phyloP scores from a whole-genome alignment of 2,113 vertebrate species.

The Rhegmatorhina hoffmannsi region DNA sequence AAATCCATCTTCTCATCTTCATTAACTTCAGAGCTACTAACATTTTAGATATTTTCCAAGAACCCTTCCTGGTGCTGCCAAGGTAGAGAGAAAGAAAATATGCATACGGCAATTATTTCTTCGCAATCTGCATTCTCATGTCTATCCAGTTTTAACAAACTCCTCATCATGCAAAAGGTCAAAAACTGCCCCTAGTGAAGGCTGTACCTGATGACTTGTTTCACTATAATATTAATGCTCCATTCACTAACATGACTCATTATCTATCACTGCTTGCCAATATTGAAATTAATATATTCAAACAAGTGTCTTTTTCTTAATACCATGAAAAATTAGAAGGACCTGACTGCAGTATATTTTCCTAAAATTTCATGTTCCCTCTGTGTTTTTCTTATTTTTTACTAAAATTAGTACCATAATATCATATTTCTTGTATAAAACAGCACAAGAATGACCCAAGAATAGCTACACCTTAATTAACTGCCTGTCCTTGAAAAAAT shows the following conservation, averaged over 20 bases:
- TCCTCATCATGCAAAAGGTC: constrained; percentile 5
- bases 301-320: background rate
- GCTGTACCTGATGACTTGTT: background rate
- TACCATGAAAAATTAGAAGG: background rate
- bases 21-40: background rate
- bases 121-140: background rate
- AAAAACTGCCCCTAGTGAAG: constrained; percentile 1
- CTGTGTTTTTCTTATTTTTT: background rate
- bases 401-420: background rate
- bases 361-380: background rate
- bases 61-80: background rate
- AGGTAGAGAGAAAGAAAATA: background rate
- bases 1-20: background rate
- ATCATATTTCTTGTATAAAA: background rate
- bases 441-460: background rate
- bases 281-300: background rate
- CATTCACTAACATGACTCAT: background rate
- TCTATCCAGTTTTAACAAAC: background rate
- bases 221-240: background rate
- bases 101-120: background rate
- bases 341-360: background rate
- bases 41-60: background rate
- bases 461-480: background rate
- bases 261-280: background rate
- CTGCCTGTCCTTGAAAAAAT: background rate